phyloP scores from a whole-genome alignment of 2,113 vertebrate species.

The Sitta europaea region DNA sequence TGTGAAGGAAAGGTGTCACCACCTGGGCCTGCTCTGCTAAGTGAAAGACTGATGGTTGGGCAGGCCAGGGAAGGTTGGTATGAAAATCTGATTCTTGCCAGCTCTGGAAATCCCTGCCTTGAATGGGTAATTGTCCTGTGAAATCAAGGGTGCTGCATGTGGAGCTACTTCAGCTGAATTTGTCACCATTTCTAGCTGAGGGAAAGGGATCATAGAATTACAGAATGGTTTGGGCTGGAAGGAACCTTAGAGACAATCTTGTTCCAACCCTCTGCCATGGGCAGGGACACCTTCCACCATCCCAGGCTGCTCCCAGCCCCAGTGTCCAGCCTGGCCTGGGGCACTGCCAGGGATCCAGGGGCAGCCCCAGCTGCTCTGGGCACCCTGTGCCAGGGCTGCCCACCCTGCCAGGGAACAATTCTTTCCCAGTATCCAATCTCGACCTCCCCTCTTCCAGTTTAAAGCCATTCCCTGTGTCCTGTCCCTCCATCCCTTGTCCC shows the following conservation, averaged over 20 bases:
- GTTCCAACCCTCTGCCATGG: neutral
- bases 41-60: constrained; percentile 28
- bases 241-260: neutral
- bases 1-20: constrained; percentile 9
- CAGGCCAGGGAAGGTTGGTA: constrained; percentile 34
- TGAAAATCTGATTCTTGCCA: constrained; percentile 53
- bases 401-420: neutral
- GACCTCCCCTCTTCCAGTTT: neutral
- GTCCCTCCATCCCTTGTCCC: neutral
- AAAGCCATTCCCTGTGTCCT: neutral
- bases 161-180: constrained; percentile 13
- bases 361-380: neutral
- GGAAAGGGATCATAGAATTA: neutral
- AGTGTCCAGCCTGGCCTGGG: neutral
- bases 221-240: neutral
- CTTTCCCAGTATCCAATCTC: neutral
- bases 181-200: constrained; percentile 15
- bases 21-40: constrained; percentile 24
- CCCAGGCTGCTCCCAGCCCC: neutral
- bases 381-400: neutral
- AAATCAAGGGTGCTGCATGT: constrained; percentile 23
- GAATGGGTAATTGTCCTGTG: constrained; percentile 46
- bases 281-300: neutral
- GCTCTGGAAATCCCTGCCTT: constrained; percentile 50
- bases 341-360: neutral